Percentiles rank a stretch among this genome's conserved stretches.
phyloP scores from a whole-genome alignment of 2,113 vertebrate genomes.

The Callospermophilus lateralis region DNA sequence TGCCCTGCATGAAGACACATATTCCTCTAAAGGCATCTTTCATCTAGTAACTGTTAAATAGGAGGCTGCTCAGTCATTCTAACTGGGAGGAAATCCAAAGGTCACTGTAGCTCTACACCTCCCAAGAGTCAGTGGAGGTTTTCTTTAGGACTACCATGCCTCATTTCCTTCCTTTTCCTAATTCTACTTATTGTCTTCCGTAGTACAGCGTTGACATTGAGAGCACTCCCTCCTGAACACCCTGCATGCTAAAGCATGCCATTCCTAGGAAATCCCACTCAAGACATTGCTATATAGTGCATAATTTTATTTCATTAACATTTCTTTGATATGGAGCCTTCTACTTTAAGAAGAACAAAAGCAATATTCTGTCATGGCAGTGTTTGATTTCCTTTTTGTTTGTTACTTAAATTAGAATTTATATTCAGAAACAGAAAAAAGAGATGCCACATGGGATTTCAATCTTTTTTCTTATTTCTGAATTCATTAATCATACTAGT shows the following conservation, averaged over 20 bases:
- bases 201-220: background rate
- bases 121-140: background rate
- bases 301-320: background rate
- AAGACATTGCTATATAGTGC: background rate
- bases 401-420: constrained; percentile 81
- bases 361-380: background rate
- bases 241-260: background rate
- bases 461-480: constrained; percentile 41
- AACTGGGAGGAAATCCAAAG: background rate
- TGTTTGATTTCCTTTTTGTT: background rate
- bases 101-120: background rate
- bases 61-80: background rate
- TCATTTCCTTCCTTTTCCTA: background rate
- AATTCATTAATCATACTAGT: background rate
- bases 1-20: too few species aligned
- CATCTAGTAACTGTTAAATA: background rate
- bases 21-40: background rate
- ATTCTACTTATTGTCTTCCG: background rate
- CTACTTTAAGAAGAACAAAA: background rate
- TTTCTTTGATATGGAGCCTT: background rate
- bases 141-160: background rate
- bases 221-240: background rate
- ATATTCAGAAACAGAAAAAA: constrained; percentile 66
- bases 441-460: constrained; percentile 60
- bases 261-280: background rate